phyloP scores from a whole-genome alignment of 2,113 vertebrate species.

The Sceloporus tristichus region DNA sequence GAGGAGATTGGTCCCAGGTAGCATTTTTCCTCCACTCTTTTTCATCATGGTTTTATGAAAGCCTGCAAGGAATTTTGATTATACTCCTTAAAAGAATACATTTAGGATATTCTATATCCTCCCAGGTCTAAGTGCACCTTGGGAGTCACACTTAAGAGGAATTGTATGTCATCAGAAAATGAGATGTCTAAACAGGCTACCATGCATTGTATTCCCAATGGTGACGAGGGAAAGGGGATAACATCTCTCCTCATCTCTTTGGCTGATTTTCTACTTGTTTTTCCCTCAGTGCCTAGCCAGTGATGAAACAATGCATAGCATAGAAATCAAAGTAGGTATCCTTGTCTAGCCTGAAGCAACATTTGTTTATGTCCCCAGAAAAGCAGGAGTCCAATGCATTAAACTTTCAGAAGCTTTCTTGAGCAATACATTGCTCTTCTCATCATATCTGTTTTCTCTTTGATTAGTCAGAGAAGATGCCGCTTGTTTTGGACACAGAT shows the following conservation, averaged over 20 bases:
- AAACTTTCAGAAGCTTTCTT: constrained; percentile 34
- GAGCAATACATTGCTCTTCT: constrained; percentile 27
- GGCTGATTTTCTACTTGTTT: constrained; percentile 33
- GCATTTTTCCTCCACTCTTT: constrained; percentile 16
- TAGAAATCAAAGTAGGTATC: constrained; percentile 47
- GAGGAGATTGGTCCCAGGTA: constrained; percentile 47
- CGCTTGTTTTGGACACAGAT: neutral
- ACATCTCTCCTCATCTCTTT: constrained; percentile 24
- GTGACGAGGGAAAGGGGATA: constrained; percentile 7
- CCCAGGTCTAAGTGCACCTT: constrained; percentile 6
- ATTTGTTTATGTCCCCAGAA: constrained; percentile 5
- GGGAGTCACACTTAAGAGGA: constrained; percentile 12
- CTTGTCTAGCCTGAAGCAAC: constrained; percentile 38
- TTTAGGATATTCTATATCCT: constrained; percentile 26
- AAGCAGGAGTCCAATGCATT: constrained; percentile 19
- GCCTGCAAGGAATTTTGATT: constrained; percentile 3
- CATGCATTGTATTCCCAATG: constrained; percentile 11
- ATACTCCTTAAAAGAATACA: neutral
- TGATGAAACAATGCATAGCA: constrained; percentile 20
- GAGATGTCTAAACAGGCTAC: neutral
- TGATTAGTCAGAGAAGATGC: constrained; percentile 2
- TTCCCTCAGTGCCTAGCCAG: neutral
- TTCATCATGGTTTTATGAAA: constrained; percentile 26
- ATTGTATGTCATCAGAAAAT: constrained; percentile 16
- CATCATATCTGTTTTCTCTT: neutral